These are phyloP conservation scores for Scytalopus superciliaris DNA, from an alignment of 2,113 vertebrate species.

Conservation along the genomic window DNA sequence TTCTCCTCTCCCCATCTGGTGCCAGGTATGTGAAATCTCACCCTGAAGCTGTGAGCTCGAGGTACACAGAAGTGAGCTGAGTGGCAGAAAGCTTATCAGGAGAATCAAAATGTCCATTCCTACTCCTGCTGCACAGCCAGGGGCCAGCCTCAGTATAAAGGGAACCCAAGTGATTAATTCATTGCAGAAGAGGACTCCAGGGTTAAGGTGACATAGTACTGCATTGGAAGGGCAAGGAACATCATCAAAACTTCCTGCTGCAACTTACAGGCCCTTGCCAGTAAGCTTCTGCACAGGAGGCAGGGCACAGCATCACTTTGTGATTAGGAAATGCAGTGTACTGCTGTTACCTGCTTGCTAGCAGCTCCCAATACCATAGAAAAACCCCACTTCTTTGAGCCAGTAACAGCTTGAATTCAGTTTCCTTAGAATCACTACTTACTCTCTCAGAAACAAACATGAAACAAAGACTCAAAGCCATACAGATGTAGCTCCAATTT, in stretches of 20 bases:
- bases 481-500: neutral
- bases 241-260: neutral
- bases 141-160: neutral
- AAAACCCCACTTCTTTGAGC: neutral
- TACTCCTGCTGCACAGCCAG: neutral
- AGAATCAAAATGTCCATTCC: neutral
- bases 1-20: neutral
- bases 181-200: neutral
- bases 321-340: neutral
- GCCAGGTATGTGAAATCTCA: neutral
- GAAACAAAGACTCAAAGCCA: neutral
- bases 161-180: neutral
- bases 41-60: neutral
- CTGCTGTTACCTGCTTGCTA: neutral
- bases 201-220: neutral
- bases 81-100: neutral
- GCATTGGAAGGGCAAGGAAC: neutral
- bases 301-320: neutral
- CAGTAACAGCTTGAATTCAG: neutral
- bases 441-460: neutral
- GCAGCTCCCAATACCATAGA: neutral
- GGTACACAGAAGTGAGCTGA: neutral
- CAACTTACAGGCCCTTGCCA: neutral
- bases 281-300: neutral
- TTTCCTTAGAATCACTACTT: neutral